Base-by-base conservation (phyloP, 2,113 vertebrate genomes). In the Ochotona curzoniae region DNA sequence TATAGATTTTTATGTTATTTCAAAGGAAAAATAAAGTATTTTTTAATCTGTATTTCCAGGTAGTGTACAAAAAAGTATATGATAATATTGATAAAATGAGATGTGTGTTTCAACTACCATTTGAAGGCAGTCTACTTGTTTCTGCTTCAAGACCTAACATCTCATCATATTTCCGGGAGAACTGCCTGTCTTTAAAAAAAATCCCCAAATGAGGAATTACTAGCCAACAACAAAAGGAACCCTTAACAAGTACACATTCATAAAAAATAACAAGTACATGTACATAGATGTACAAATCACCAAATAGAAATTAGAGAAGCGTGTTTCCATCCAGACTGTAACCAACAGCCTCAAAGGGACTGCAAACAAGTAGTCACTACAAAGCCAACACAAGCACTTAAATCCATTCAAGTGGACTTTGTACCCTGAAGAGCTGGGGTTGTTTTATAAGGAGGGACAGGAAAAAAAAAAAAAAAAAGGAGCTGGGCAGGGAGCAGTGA, bases 11-110 rank as follows among this genome's bases (percentile, higher is more conserved):
- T 44, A 32, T 35, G 11, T 71, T 61, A 60, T 35, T 83, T 78
- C 30, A 54, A 84, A 75, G 28, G 57, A 74, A 87, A 93, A 96
- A 60, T 18, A 69, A 71, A 91, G 88, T 25, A 66, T 82, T 91
- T 73, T 54, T 64, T 54, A 76, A 89, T 8, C 79, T 74, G 70
- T 69, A 51, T 69, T 82, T 10, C 17, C 87, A 21, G 17, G 17
- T 17, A 84, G 26, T 76, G 54, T 44, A 81, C 78, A 84, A 32
- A 23, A 83, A 83, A 71, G 11, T 51, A 32, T 57, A 60, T 13
- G 49, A 81, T 80, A 88, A 76, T 76, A 23, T 71, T 26, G 75
- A 63, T 30, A 75, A 87, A 88, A 87, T 85, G 30, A 87, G 70
- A 73, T 12, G 51, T 7, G 1, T 44, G 15, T 85, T 47, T 85